phyloP scores from a whole-genome alignment of 1,140 invertebrate species.

The Cardiocondyla obscurior region DNA sequence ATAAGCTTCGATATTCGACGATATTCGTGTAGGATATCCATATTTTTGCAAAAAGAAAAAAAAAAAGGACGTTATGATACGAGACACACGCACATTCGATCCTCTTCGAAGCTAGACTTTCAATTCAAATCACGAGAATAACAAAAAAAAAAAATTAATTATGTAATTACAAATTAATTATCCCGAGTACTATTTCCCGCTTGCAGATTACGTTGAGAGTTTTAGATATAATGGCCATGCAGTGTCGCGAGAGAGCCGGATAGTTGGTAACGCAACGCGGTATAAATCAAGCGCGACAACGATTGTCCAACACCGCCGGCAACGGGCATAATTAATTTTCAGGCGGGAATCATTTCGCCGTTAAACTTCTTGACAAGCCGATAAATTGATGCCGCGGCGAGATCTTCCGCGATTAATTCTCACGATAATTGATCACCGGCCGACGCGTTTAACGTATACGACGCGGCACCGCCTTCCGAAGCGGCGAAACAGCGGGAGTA shows the following conservation, averaged over 20 bases:
- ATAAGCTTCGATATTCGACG: neutral
- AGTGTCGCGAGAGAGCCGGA: neutral
- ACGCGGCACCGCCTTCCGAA: neutral
- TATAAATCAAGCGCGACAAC: conserved; percentile 43
- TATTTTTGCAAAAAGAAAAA: neutral
- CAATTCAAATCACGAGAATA: neutral
- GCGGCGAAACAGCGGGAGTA: conserved; percentile 8
- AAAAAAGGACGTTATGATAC: neutral
- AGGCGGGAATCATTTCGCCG: conserved; percentile 37
- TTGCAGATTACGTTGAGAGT: neutral
- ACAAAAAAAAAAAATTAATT: neutral
- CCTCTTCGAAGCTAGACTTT: no score
- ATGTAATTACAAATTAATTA: neutral
- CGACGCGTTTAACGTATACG: no score
- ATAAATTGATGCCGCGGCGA: conserved; percentile 53
- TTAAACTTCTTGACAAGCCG: conserved; percentile 50
- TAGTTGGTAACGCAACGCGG: neutral
- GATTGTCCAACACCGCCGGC: conserved; percentile 21
- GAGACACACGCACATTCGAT: no score
- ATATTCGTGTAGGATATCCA: neutral
- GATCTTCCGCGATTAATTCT: conserved; percentile 61
- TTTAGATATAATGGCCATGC: neutral
- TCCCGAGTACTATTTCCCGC: neutral
- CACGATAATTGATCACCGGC: conserved; percentile 57
- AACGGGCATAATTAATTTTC: conserved; percentile 48